A percentile compares a stretch with the other conserved stretches of the same genome.
phyloP scores from a whole-genome alignment of 1,140 invertebrate species.

The Octopus bimaculoides region DNA sequence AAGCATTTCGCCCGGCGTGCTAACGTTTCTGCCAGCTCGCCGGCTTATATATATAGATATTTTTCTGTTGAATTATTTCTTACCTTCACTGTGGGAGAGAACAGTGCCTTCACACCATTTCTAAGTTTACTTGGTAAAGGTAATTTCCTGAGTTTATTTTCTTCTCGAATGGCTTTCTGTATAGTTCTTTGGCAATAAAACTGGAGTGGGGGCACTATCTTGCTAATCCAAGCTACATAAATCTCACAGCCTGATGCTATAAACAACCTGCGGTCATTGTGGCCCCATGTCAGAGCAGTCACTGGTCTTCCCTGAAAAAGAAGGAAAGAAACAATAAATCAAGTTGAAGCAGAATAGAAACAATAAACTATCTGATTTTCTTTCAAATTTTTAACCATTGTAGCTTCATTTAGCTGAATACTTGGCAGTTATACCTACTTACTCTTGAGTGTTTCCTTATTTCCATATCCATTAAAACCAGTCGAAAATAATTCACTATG shows the following conservation, averaged over 20 bases:
- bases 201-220: conserved; percentile 84
- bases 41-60: no score
- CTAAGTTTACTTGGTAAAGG: conserved; percentile 83
- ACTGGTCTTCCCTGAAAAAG: conserved; percentile 69
- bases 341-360: not conserved
- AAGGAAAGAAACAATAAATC: not conserved
- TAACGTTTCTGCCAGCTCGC: no score
- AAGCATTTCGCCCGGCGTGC: no score
- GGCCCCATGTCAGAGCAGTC: conserved; percentile 94
- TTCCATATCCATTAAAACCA: no score
- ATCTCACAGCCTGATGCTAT: conserved; percentile 78
- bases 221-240: conserved; percentile 86
- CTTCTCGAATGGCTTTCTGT: conserved; percentile 63
- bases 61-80: conserved; percentile 21
- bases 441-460: no score
- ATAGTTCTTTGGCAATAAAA: conserved; percentile 76
- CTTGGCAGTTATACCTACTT: no score
- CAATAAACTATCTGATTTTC: no score
- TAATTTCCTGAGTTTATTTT: conserved; percentile 65
- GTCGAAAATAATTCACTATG: no score
- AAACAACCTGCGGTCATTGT: conserved; percentile 92
- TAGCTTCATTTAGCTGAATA: no score
- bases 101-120: conserved; percentile 80
- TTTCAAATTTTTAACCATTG: no score
- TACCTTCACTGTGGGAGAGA: conserved; percentile 93